Evolutionary conservation across 1,140 invertebrate genomes (phyloP), one percentile per base, ranked within the genome.

Genomic region (Lepidurus couesii): DNA sequence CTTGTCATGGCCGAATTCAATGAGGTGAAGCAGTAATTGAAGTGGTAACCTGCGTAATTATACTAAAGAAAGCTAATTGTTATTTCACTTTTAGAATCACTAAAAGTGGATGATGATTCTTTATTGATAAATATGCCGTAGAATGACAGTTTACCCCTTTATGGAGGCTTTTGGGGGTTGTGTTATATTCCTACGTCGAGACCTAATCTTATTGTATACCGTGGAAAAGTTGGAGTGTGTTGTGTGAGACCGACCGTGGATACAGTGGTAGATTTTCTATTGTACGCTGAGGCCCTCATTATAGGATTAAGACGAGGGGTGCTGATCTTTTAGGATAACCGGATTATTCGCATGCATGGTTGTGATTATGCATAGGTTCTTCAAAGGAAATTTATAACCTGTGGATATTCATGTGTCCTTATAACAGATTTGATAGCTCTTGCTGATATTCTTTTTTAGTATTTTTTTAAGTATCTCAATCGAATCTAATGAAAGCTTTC

Each of bases 301-400:
- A 65, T 16, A 65, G 53, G 53, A 65, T 65, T 65, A 13, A 65
- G 9, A 2, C 16, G 53, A 65, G 53, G 53, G 53, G 53, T n/a
- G 53, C 53, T 65, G 16, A 21, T n/a, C 21, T 21, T 65, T 65
- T 65, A 65, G 21, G 53, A 65, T 65, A 65, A 65, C 53, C 53
- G 53, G 53, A 65, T 65, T 65, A 65, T 65, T 65, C 53, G 53
- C 53, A 65, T 65, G 53, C n/a, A 65, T 65, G 53, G 9, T 13
- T 65, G 53, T n/a, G 53, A 65, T 65, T 65, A 65, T 65, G 53
- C 53, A 65, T 65, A 65, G 16, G 53, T 65, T 65, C 53, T 65
- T 65, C 34, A 65, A 21, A 13, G 16, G 16, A 65, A 65, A 21
- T 65, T 65, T 65, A 65, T 21, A 65, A 65, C 53, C 53, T 1